Conservation (phyloP, 2,888 invertebrate species). For the Pantelozetes paolii region DNA sequence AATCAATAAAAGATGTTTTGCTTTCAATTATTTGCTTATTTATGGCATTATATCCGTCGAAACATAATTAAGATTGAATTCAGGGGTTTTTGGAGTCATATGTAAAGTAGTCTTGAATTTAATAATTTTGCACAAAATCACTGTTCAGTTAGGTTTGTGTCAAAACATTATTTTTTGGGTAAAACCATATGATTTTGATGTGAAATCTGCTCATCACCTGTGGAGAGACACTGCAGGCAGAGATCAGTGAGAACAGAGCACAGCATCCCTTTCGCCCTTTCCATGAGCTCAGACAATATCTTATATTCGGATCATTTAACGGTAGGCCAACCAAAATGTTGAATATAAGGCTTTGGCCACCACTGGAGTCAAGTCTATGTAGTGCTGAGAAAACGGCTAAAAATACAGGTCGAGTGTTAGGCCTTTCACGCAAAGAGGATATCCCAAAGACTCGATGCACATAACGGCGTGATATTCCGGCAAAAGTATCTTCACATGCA, state of each 20-base stretch:
- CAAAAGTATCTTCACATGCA: not conserved
- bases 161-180: not conserved
- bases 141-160: too few species aligned
- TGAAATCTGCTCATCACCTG: not conserved
- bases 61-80: not conserved
- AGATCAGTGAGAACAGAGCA: constrained; percentile 4
- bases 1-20: not conserved
- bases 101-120: not conserved
- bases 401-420: not conserved
- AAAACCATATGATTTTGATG: not conserved
- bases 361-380: not conserved
- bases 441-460: constrained; percentile 7
- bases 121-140: not conserved
- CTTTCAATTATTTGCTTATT: not conserved
- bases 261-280: constrained; percentile 1
- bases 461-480: constrained; percentile 19
- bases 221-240: constrained; percentile 13
- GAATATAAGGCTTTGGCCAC: not conserved
- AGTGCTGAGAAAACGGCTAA: not conserved
- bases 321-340: not conserved
- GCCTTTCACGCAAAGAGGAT: constrained; percentile 1
- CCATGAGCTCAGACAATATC: not conserved
- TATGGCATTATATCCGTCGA: not conserved
- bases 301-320: constrained; percentile 4
- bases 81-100: not conserved